These are phyloP conservation scores for Vulpes lagopus DNA, from an alignment of 2,113 vertebrate species.

Conservation along the genomic window DNA sequence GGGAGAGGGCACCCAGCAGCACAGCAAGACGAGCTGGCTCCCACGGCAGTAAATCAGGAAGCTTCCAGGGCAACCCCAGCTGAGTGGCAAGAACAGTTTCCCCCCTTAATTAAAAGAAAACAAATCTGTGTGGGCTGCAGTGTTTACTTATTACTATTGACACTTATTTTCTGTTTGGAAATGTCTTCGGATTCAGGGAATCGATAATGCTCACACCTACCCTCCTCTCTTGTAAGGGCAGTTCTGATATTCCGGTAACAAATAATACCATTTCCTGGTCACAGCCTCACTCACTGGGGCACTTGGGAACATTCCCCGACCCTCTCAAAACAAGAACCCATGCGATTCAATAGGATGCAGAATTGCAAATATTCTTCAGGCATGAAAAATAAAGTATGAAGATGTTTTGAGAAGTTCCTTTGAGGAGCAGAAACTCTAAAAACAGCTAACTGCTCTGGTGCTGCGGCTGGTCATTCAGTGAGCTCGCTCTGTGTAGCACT, in stretches of 20 bases:
- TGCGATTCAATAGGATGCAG: not conserved
- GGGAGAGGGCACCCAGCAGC: not conserved
- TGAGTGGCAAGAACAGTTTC: not conserved
- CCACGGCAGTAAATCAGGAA: not conserved
- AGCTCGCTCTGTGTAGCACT: not conserved
- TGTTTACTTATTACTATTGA: not conserved
- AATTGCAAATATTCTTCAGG: not conserved
- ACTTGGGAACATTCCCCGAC: not conserved
- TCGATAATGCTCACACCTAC: not conserved
- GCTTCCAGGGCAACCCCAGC: not conserved
- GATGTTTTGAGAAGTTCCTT: not conserved
- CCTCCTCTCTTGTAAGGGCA: not conserved
- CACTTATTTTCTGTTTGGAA: slow-evolving; percentile 9
- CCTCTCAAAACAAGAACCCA: not conserved
- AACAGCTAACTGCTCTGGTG: not conserved
- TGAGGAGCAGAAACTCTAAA: not conserved
- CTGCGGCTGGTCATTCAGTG: too few species aligned
- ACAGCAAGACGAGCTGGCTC: not conserved
- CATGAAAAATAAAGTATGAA: not conserved
- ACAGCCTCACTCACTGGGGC: fast-evolving
- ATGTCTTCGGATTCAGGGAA: not conserved
- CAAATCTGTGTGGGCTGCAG: not conserved
- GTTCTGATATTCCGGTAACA: too few species aligned
- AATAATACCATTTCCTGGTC: fast-evolving
- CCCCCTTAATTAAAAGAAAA: slow-evolving; percentile 52